These are phyloP conservation scores for Epirrhoe tristata DNA, from an alignment of 2,888 invertebrate genomes.

Conservation along the genomic window DNA sequence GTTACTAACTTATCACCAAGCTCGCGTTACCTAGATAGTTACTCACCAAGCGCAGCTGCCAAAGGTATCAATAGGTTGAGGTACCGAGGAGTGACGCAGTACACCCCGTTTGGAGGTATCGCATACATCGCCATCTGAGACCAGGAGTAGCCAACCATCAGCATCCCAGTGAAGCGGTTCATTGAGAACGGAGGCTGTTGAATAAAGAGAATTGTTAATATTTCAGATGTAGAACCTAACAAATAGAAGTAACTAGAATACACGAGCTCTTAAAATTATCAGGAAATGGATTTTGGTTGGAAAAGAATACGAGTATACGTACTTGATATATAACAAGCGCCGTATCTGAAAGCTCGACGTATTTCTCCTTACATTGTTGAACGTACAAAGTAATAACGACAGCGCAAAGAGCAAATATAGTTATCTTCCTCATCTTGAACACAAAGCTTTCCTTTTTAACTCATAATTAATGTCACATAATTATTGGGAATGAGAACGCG, in stretches of 20 bases:
- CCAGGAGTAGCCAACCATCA: slow-evolving; percentile 93
- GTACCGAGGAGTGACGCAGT: slow-evolving; percentile 89
- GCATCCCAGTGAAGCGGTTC: slow-evolving; percentile 90
- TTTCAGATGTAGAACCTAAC: too few species aligned
- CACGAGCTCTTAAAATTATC: too few species aligned
- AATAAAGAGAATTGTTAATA: slow-evolving; percentile 27
- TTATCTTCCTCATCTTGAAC: background rate
- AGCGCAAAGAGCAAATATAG: background rate
- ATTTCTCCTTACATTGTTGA: background rate
- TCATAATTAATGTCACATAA: background rate
- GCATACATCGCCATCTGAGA: slow-evolving; percentile 91
- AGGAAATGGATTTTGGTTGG: too few species aligned
- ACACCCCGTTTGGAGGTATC: slow-evolving; percentile 90
- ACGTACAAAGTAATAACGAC: background rate
- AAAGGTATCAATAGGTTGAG: slow-evolving; percentile 90
- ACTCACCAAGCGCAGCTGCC: slow-evolving; percentile 89
- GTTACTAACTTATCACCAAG: too few species aligned
- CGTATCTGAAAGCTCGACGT: background rate
- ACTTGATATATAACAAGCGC: background rate
- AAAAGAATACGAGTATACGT: too few species aligned
- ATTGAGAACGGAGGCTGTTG: slow-evolving; percentile 93
- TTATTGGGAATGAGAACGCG: background rate
- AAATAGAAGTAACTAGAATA: too few species aligned
- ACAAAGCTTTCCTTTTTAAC: background rate
- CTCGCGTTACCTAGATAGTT: background rate